Percentiles rank a stretch among this genome's conserved stretches.
These are phyloP conservation scores for Columba guinea DNA, from an alignment of 2,797 vertebrate genomes.

Conservation along the genomic window DNA sequence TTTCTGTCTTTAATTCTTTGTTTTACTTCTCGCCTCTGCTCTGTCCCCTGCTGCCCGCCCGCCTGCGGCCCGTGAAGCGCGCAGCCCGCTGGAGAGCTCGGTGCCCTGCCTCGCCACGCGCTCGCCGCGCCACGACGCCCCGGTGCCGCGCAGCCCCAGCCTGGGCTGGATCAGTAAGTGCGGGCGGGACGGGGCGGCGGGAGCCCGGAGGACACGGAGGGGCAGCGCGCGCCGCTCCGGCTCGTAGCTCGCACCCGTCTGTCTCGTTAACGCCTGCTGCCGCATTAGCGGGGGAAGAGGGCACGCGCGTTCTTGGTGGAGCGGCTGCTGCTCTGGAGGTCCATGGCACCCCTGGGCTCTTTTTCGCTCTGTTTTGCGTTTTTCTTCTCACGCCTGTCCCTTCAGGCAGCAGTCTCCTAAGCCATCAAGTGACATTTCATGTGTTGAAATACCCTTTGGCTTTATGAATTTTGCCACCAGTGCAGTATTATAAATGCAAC, in stretches of 20 bases:
- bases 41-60: conserved; percentile 68
- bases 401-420: not conserved
- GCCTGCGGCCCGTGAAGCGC: conserved; percentile 84
- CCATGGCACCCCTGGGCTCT: accelerated
- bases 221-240: not conserved
- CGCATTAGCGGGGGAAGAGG: not conserved
- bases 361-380: not conserved
- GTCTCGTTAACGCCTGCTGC: not conserved
- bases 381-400: not conserved
- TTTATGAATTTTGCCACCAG: not conserved
- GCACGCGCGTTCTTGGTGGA: accelerated
- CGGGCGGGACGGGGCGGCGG: not conserved
- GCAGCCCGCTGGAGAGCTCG: conserved; percentile 92
- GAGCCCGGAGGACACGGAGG: not conserved
- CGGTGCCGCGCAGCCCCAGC: conserved; percentile 87
- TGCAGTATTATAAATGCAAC: not conserved
- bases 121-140: conserved; percentile 87
- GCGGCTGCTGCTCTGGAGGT: not conserved
- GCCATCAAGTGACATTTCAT: not conserved
- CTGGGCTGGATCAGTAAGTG: conserved; percentile 99
- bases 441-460: not conserved
- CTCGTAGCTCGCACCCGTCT: accelerated
- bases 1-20: not conserved
- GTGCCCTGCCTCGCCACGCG: conserved; percentile 92
- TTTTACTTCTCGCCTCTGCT: conserved; percentile 71